A percentile compares a stretch with the other conserved stretches of the same genome.
phyloP scores from a whole-genome alignment of 2,888 invertebrate species.

The Prionchulus punctatus region DNA sequence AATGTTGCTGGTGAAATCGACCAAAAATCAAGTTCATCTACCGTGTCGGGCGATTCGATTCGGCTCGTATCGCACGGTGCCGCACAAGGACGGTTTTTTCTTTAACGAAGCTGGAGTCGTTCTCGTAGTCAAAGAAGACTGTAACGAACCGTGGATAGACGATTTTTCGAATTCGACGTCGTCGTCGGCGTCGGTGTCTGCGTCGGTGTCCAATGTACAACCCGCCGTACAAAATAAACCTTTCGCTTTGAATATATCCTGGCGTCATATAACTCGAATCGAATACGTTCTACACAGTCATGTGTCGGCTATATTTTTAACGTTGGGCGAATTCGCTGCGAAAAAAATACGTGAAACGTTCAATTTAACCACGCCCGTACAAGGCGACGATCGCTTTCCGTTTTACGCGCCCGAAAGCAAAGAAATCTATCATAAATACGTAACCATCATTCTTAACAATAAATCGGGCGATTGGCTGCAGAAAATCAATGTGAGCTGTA shows the following conservation, averaged over 20 bases:
- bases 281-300: background rate
- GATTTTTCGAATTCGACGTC: no score
- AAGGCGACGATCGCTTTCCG: background rate
- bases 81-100: background rate
- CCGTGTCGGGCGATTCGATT: background rate
- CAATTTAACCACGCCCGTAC: background rate
- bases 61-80: background rate
- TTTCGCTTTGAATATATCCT: background rate
- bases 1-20: no score
- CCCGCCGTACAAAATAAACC: background rate
- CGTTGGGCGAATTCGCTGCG: background rate
- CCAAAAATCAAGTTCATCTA: no score
- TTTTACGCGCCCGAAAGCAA: background rate
- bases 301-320: background rate
- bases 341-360: background rate
- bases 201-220: no score
- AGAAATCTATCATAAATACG: background rate
- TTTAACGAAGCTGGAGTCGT: background rate
- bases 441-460: no score
- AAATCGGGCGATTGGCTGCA: no score
- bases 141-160: background rate
- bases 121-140: background rate
- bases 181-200: background rate
- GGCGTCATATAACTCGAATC: background rate
- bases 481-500: no score